phyloP scores from a whole-genome alignment of 1,140 invertebrate species.

The Propsilocerus akamusi region DNA sequence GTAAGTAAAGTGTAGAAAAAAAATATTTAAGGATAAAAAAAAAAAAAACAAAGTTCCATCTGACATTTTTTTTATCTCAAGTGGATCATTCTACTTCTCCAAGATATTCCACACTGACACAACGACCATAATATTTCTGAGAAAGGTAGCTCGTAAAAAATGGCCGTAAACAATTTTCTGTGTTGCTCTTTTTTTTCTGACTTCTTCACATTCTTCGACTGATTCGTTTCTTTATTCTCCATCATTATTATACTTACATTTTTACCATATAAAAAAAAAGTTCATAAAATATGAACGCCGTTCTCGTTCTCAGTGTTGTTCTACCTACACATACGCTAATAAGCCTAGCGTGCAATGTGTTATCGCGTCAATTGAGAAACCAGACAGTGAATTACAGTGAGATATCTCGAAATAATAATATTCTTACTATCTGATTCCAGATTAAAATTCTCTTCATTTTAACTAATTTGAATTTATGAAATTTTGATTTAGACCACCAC shows the following conservation, averaged over 20 bases:
- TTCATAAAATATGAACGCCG: not conserved
- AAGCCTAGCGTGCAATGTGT: not conserved
- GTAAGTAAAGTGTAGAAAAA: not conserved
- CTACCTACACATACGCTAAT: not conserved
- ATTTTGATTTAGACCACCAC: too few species aligned
- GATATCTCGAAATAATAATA: too few species aligned
- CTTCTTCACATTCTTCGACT: too few species aligned
- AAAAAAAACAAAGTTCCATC: not conserved
- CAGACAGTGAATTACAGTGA: slow-evolving; percentile 1
- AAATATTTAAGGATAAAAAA: not conserved
- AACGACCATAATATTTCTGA: not conserved
- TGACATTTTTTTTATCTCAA: not conserved
- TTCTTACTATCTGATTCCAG: too few species aligned
- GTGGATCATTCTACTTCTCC: not conserved
- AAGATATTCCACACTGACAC: not conserved
- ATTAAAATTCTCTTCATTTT: too few species aligned
- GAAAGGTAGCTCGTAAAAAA: not conserved
- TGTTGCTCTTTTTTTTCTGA: not conserved
- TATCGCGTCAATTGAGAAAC: slow-evolving; percentile 2
- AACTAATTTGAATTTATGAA: too few species aligned
- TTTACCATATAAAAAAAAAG: not conserved
- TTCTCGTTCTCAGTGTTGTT: not conserved
- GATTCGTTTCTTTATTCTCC: not conserved
- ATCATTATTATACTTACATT: too few species aligned
- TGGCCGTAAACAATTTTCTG: not conserved